A percentile compares a stretch with the other conserved stretches of the same genome.
Evolutionary conservation across 2,797 vertebrate species (phyloP).

Genomic region (Loriculus beryllinus): DNA sequence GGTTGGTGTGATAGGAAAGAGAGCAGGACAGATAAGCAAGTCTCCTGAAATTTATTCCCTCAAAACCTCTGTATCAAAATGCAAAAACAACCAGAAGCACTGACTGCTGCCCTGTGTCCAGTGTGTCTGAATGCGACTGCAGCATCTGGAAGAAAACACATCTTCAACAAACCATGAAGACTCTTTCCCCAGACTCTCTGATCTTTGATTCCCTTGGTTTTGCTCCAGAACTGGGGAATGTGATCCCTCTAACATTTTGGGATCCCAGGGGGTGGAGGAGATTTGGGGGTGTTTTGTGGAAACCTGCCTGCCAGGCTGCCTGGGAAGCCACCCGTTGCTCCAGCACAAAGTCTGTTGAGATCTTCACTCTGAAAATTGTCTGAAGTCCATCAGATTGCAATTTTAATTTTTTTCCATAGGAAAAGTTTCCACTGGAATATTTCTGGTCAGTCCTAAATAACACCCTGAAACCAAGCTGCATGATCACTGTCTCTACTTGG

Average conservation of each 20-base stretch:
- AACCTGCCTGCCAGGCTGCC: not conserved
- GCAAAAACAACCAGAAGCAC: not conserved
- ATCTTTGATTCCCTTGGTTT: not conserved
- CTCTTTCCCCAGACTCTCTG: fast-evolving
- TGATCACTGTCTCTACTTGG: not conserved
- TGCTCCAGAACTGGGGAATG: not conserved
- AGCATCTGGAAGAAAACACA: not conserved
- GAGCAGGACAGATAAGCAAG: not conserved
- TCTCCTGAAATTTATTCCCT: not conserved
- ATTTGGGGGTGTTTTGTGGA: not conserved
- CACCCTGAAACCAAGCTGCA: not conserved
- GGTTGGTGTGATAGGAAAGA: not conserved
- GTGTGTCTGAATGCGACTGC: not conserved
- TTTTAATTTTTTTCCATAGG: not conserved
- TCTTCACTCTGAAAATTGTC: not conserved
- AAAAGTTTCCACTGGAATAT: not conserved
- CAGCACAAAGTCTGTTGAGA: not conserved
- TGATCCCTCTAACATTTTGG: not conserved
- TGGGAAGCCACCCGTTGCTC: not conserved
- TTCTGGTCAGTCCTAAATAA: not conserved
- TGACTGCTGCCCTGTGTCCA: not conserved
- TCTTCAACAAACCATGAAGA: not conserved
- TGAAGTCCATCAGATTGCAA: not conserved
- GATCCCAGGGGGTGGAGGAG: not conserved
- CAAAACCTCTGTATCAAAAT: not conserved